Percentiles rank a stretch among this genome's conserved stretches.
Evolutionary conservation across 2,888 invertebrate genomes (phyloP).

Genomic region (Alcis repandata): DNA sequence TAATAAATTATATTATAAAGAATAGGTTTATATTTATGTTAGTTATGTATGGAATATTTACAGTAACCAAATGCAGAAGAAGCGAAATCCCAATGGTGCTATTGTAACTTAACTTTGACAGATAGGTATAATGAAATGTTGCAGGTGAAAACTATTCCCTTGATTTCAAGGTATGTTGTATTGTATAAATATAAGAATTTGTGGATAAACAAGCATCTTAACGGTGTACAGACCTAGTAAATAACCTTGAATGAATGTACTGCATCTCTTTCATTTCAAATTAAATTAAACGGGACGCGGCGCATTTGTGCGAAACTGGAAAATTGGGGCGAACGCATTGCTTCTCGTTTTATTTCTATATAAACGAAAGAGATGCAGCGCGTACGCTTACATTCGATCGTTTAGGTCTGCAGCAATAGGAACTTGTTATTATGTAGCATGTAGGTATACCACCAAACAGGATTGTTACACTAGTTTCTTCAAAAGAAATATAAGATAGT

Average conservation of each 20-base stretch:
- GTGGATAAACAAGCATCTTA: background rate
- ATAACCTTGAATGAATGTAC: no score
- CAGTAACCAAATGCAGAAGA: conserved; percentile 55
- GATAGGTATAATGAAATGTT: background rate
- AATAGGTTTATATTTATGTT: conserved; percentile 17
- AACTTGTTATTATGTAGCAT: background rate
- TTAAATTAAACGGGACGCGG: no score
- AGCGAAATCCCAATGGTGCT: conserved; percentile 73
- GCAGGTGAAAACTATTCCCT: background rate
- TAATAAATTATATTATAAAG: conserved; percentile 11
- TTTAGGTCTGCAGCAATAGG: background rate
- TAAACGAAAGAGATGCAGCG: no score
- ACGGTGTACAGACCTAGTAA: no score
- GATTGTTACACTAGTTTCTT: conserved; percentile 12
- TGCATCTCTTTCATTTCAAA: no score
- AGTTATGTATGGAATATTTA: conserved; percentile 31
- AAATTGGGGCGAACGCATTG: no score
- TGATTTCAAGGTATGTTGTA: background rate
- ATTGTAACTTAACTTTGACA: conserved; percentile 9
- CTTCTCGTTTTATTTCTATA: no score
- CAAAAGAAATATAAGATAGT: conserved; percentile 24
- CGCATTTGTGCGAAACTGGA: no score
- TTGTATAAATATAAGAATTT: conserved; percentile 1
- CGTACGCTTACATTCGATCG: no score
- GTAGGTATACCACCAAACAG: conserved; percentile 11